Base-by-base conservation (phyloP, 2,797 vertebrate genomes). In the Rhabdomys pumilio region DNA sequence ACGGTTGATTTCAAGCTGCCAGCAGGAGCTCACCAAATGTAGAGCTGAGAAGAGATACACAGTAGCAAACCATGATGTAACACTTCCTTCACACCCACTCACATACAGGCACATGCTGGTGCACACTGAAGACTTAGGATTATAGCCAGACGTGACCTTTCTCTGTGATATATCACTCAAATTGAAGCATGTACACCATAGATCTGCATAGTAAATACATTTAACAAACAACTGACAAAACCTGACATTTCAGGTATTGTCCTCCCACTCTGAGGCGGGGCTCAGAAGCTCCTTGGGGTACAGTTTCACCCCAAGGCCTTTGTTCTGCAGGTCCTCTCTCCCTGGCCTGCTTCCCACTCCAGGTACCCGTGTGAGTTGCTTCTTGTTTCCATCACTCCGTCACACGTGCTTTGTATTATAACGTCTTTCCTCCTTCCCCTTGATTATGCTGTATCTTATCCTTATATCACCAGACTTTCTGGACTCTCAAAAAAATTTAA, bases 41-140 rank as follows among this genome's bases (percentile, higher is more conserved):
- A 72, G 19, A 76, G 38, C 34, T 41, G 2, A 31, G 57, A 61
- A 61, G 65, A 72, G 50, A 63, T 0, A 9, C 6, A 3, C 24
- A 15, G 6, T 55, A 20, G 24, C 10, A 0, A 72, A 55, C 6
- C 11, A 3, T 3, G 13, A 57, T 7, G 3, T 0, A 8, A 12
- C 7, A 53, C 29, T 88, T 38, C n/a, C 41, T 31, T 26, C n/a
- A 34, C 2, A 9, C 19, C 31, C 19, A 38, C 0, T 15, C 69
- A 24, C 24, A 50, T 24, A 47, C 73, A 7, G 41, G 29, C 3
- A 3, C 22, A 50, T 0, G 4, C 41, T 10, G 15, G n/a, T 10
- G 2, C 26, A 24, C 3, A 3, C 24, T 3, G n/a, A 72, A 73
- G 69, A 26, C 3, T 15, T 14, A 9, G 4, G 83, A 38, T 82